A percentile compares a stretch with the other conserved stretches of the same genome.
phyloP scores from a whole-genome alignment of 2,888 invertebrate genomes.

The Drosophila antonietae region DNA sequence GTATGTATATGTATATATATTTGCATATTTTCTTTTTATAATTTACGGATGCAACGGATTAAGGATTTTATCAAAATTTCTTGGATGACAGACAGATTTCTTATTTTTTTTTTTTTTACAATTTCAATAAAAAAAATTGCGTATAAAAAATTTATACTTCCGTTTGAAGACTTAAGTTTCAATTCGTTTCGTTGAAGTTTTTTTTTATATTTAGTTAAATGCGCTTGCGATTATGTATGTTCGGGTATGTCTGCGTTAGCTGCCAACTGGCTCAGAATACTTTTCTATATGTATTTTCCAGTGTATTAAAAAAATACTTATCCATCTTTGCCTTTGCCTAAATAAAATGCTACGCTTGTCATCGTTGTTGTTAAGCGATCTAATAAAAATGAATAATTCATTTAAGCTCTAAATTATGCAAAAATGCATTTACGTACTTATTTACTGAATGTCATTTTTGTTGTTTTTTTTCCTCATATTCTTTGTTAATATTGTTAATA shows the following conservation, averaged over 20 bases:
- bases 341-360: slow-evolving; percentile 27
- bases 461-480: slow-evolving; percentile 6
- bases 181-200: slow-evolving; percentile 60
- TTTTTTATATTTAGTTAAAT: slow-evolving; percentile 60
- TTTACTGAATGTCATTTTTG: slow-evolving; percentile 30
- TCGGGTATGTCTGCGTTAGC: slow-evolving; percentile 74
- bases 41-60: slow-evolving; percentile 55
- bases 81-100: slow-evolving; percentile 45
- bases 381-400: slow-evolving; percentile 29
- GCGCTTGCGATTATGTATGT: slow-evolving; percentile 76
- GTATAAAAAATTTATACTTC: slow-evolving; percentile 79
- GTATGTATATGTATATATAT: slow-evolving; percentile 47
- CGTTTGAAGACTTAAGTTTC: slow-evolving; percentile 66
- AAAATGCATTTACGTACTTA: slow-evolving; percentile 63
- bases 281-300: slow-evolving; percentile 30
- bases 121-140: slow-evolving; percentile 73
- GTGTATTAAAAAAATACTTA: slow-evolving; percentile 32
- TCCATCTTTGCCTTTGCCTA: slow-evolving; percentile 64
- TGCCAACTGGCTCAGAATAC: slow-evolving; percentile 49
- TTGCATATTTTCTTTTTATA: slow-evolving; percentile 23
- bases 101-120: slow-evolving; percentile 64
- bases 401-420: slow-evolving; percentile 68
- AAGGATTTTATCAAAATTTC: slow-evolving; percentile 51
- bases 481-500: slow-evolving; percentile 20
- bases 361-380: slow-evolving; percentile 31